A percentile compares a stretch with the other conserved stretches of the same genome.
phyloP scores from a whole-genome alignment of 2,888 invertebrate species.

The Brenthis hecate region DNA sequence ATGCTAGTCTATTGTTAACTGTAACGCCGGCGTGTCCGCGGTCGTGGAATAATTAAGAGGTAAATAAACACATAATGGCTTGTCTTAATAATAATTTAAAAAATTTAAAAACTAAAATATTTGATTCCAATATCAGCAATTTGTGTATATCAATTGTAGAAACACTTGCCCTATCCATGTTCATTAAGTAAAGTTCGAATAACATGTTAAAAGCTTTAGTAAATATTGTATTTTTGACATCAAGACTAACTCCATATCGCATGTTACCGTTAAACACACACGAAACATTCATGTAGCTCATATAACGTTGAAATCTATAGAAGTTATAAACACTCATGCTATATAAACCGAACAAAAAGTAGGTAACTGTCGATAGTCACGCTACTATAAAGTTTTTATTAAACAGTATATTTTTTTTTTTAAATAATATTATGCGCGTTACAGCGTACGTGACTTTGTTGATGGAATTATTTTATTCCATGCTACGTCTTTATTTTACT shows the following conservation, averaged over 20 bases:
- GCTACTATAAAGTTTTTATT: slow-evolving; percentile 20
- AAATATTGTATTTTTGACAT: background rate
- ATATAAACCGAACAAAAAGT: slow-evolving; percentile 14
- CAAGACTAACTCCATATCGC: slow-evolving; percentile 1
- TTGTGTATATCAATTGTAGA: no score
- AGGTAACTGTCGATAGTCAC: slow-evolving; percentile 22
- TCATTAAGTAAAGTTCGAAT: background rate
- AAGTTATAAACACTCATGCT: slow-evolving; percentile 8
- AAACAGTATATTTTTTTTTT: background rate
- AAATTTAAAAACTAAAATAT: no score
- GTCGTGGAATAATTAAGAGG: no score
- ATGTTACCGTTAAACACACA: background rate
- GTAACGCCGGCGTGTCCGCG: no score
- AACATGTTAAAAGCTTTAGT: background rate
- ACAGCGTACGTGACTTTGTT: no score
- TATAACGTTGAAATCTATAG: background rate
- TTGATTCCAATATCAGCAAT: no score
- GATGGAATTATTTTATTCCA: no score
- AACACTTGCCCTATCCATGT: background rate
- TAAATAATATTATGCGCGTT: background rate
- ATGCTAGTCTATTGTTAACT: no score
- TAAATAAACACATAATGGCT: no score
- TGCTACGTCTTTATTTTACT: no score
- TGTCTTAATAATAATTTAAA: no score
- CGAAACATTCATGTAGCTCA: slow-evolving; percentile 4